Conservation (phyloP, 2,797 vertebrate genomes). For the Denticeps clupeoides region DNA sequence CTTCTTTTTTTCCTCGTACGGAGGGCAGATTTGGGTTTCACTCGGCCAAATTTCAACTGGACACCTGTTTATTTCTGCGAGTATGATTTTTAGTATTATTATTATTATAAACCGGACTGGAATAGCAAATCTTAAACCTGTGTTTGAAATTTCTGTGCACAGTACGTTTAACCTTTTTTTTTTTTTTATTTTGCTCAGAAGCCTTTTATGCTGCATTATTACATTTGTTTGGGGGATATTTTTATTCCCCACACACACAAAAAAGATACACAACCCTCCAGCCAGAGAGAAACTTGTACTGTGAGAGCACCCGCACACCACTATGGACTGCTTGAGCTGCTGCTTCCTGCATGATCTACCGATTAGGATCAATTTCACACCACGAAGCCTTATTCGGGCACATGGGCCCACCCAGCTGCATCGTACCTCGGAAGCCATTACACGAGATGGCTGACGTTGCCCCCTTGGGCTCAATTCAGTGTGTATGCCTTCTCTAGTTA, state of each 20-base stretch:
- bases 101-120: constrained; percentile 29
- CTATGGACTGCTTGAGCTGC: too few relatives aligned
- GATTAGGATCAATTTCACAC: constrained; percentile 44
- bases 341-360: constrained; percentile 38
- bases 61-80: too few relatives aligned
- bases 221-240: constrained; percentile 17
- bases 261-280: too few relatives aligned
- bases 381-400: constrained; percentile 64
- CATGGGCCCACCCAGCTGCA: constrained; percentile 43
- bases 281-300: too few relatives aligned
- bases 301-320: neutral
- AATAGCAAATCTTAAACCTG: constrained; percentile 33
- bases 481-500: constrained; percentile 40
- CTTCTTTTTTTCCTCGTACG: constrained; percentile 6
- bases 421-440: constrained; percentile 44
- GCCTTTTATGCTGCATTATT: constrained; percentile 49
- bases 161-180: constrained; percentile 33
- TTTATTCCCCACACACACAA: neutral
- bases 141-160: constrained; percentile 30
- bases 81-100: constrained; percentile 28
- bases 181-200: constrained; percentile 34
- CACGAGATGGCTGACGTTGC: constrained; percentile 14
- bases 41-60: too few relatives aligned
- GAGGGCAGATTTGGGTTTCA: constrained; percentile 23
- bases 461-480: constrained; percentile 26